Evolutionary conservation across 2,888 invertebrate genomes (phyloP), one percentile per base, ranked within the genome.

Genomic region (Agriopis aurantiaria): DNA sequence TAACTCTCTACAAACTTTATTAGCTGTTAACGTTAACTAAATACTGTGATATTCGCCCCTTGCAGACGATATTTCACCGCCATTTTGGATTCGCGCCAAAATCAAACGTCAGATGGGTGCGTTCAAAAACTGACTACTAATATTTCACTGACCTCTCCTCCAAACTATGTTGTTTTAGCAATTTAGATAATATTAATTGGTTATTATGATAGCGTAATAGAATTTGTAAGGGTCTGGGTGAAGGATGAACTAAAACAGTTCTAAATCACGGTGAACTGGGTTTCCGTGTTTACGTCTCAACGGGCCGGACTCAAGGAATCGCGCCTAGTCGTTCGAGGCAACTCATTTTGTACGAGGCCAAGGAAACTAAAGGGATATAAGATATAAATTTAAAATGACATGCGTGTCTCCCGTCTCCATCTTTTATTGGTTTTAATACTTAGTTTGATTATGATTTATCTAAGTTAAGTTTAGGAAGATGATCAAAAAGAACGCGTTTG

Each of bases 141-240:
- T 43, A 71, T 62, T 61, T 70, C 48, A 74, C 17, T 23, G 61
- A 66, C 53, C 70, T 59, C 65, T 65, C 72, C 68, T 71, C 57
- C 67, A 66, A 69, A 73, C 61, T 71, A 63, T 66, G 68, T 65
- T 69, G 69, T 68, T 65, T 60, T 48, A 56, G 73, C 73, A 23
- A 75, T 78, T 78, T 71, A 78, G 78, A 78, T 78, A 70, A 73
- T 59, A 71, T 55, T 60, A 69, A 72, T 69, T 67, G 53, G 65
- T 67, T 40, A 55, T 58, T 62, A 64, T 57, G 72, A 72, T 74
- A 69, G 48, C 52, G 71, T 73, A 70, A 68, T 68, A 60, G 60
- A 58, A 55, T 56, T 59, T 66, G 55, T 52, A 59, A 23, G 43
- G 69, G 59, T 69, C 65, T 65, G 46, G 66, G 46, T 61, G 63